Evolutionary conservation across 2,113 vertebrate species (phyloP).

Genomic region (Xiphophorus maculatus): DNA sequence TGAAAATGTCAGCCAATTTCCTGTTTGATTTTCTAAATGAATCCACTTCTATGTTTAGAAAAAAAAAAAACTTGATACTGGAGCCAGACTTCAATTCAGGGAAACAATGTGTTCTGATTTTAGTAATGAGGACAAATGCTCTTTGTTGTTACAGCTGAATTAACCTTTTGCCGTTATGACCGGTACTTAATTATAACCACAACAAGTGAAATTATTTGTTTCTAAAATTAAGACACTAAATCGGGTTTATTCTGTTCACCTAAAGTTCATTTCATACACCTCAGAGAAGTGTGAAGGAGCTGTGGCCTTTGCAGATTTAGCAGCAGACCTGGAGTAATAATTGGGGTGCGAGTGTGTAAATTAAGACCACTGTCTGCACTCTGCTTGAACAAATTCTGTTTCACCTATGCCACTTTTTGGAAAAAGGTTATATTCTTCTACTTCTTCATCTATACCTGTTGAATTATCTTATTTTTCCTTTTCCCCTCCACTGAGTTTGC

Average conservation of each 20-base stretch:
- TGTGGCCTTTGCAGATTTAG: constrained; percentile 31
- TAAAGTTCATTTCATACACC: constrained; percentile 53
- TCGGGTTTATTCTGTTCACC: constrained; percentile 2
- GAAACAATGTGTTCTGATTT: neutral
- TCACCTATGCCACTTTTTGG: too few relatives aligned
- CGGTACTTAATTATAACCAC: neutral
- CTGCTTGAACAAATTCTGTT: neutral
- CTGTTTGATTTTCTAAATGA: constrained; percentile 22
- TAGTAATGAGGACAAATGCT: neutral
- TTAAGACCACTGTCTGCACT: constrained; percentile 7
- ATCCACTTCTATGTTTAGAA: constrained; percentile 2
- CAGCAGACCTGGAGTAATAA: constrained; percentile 63
- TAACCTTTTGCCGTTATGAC: neutral
- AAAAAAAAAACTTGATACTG: neutral
- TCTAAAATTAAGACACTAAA: constrained; percentile 34
- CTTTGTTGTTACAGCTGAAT: constrained; percentile 7
- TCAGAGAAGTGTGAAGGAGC: constrained; percentile 55
- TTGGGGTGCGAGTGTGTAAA: constrained; percentile 69
- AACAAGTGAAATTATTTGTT: constrained; percentile 7
- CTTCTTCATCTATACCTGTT: too few relatives aligned
- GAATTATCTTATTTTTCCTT: too few relatives aligned
- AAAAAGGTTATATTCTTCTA: too few relatives aligned
- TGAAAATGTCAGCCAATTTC: constrained; percentile 29
- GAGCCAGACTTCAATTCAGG: neutral
- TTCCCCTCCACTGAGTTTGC: too few relatives aligned